Conservation (phyloP, 92 coral and sea anemone genomes). For the Parazoanthus darwini region DNA sequence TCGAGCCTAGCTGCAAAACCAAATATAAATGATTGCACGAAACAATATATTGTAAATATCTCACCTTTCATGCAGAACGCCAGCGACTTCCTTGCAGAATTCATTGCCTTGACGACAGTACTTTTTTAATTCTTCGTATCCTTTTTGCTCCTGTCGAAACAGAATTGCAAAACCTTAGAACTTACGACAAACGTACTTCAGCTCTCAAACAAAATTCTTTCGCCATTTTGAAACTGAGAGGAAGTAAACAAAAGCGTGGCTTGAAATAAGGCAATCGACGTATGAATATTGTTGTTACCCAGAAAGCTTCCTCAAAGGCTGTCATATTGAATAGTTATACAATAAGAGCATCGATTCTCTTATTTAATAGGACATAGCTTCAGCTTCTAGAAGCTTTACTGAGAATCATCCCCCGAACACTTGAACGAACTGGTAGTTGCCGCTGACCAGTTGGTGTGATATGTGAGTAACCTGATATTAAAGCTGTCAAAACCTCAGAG, state of each 20-base stretch:
- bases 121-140: slow-evolving; percentile 94
- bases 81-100: slow-evolving; percentile 83
- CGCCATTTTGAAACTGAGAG: neutral
- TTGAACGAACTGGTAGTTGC: neutral
- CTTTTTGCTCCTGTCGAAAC: slow-evolving; percentile 82
- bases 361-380: neutral
- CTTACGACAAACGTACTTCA: neutral
- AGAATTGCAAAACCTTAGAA: neutral
- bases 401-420: neutral
- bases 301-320: slow-evolving; percentile 74
- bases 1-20: neutral
- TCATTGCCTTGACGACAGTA: slow-evolving; percentile 95
- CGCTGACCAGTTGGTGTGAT: slow-evolving; percentile 1
- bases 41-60: neutral
- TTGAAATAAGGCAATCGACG: neutral
- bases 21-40: neutral
- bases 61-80: slow-evolving; percentile 84
- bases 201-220: neutral
- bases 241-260: neutral
- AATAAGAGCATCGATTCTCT: slow-evolving; percentile 1
- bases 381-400: neutral
- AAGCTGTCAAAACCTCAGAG: too few species aligned
- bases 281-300: slow-evolving; percentile 50
- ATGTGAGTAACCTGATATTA: too few species aligned
- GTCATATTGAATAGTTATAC: slow-evolving; percentile 42